Evolutionary conservation across 1,140 invertebrate genomes (phyloP).

Genomic region (Ips typographus): DNA sequence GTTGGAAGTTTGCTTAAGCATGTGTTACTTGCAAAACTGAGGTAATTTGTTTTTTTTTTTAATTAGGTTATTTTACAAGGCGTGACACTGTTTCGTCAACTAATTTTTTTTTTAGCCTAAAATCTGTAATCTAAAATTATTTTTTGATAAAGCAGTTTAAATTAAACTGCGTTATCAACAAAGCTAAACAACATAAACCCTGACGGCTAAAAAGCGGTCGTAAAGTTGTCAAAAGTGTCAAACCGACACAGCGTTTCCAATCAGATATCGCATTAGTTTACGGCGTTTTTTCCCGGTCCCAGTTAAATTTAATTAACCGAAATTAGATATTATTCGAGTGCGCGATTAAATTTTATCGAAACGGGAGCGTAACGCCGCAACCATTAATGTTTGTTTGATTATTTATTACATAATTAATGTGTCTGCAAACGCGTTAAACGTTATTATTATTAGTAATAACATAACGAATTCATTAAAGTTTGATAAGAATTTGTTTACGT

Average conservation of each 20-base stretch:
- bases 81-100: too few relatives aligned
- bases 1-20: too few relatives aligned
- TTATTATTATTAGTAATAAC: slow-evolving; percentile 16
- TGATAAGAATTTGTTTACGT: neutral
- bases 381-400: slow-evolving; percentile 18
- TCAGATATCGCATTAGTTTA: slow-evolving; percentile 14
- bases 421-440: slow-evolving; percentile 10
- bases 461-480: neutral
- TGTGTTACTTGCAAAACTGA: too few relatives aligned
- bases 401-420: slow-evolving; percentile 25
- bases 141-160: too few relatives aligned
- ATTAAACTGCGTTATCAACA: slow-evolving; percentile 1
- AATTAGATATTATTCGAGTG: slow-evolving; percentile 5
- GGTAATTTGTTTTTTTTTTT: too few relatives aligned
- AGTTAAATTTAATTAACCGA: slow-evolving; percentile 14
- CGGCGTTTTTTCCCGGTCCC: slow-evolving; percentile 3
- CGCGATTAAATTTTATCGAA: slow-evolving; percentile 11
- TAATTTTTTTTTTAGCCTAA: too few relatives aligned
- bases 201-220: neutral
- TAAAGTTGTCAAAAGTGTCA: slow-evolving; percentile 14
- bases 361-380: neutral
- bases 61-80: too few relatives aligned
- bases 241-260: neutral
- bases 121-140: too few relatives aligned
- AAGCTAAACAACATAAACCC: neutral